Base-by-base conservation (phyloP, 1,140 invertebrate genomes). In the Mamestra configurata region DNA sequence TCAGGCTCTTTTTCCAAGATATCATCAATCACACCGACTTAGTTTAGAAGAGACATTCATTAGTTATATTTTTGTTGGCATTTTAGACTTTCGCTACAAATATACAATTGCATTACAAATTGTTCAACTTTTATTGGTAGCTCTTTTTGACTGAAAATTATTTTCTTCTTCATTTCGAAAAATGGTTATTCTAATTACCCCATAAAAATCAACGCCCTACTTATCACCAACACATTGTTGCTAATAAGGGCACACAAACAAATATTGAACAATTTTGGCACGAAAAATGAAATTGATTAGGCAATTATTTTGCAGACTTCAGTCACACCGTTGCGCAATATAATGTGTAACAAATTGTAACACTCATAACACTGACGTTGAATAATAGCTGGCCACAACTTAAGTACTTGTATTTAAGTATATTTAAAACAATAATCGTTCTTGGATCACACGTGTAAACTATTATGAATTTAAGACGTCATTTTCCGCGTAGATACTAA, bases 291-390 rank as follows among this genome's bases (percentile, higher is more conserved):
- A 75, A 75, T 40, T 46, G 11, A 40, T 40, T 43, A 75, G 51
- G 51, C 71, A 59, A 24, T 75, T 59, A 75, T 75, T 49, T 75
- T 40, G 24, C 35, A 27, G 71, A 11, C 55, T 24, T 22, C 51
- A 59, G 53, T 75, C 71, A 75, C 71, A 75, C 71, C 18, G 71
- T 75, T 75, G 53, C 71, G 53, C 20, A 59, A 75, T 59, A 5
- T 20, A 11, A 20, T 51, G 13, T 31, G 53, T 75, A 57, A 57
- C 27, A 73, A 57, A 73, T 73, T 73, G 71, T 73, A 73, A 75
- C 18, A 40, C 35, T 75, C 20, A 59, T 40, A 75, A 75, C 71
- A 75, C 13, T 46, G 11, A 24, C 20, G 71, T 75, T 55, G 51
- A 75, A 8, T 71, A 71, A 71, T 53, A 35, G 46, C 27, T 71